Evolutionary conservation across 1,140 invertebrate genomes (phyloP).

Genomic region (Lepidurus couesii): DNA sequence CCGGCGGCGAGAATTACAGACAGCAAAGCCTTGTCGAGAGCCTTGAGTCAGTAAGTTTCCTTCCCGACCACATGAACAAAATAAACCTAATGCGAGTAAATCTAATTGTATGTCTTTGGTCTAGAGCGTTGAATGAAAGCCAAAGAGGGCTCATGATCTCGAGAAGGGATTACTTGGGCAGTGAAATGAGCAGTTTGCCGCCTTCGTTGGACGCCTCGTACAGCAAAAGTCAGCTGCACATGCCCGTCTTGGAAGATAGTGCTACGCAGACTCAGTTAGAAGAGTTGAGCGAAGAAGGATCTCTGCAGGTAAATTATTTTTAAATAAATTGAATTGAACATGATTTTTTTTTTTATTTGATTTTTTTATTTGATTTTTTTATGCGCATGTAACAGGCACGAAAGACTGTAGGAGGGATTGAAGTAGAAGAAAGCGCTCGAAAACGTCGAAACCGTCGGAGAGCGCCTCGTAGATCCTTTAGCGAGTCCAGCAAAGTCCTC

Average conservation of each 20-base stretch:
- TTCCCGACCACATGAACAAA: neutral
- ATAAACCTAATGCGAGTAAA: neutral
- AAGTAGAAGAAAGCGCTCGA: neutral
- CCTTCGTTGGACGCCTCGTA: neutral
- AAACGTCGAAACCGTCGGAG: slow-evolving; percentile 19
- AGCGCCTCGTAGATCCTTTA: slow-evolving; percentile 17
- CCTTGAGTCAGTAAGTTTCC: slow-evolving; percentile 31
- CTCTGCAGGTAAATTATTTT: neutral
- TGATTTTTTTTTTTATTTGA: neutral
- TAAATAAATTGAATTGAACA: neutral
- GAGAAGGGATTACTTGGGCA: slow-evolving; percentile 7
- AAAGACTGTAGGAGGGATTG: slow-evolving; percentile 4
- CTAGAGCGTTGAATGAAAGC: slow-evolving; percentile 30
- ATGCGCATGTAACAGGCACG: slow-evolving; percentile 14
- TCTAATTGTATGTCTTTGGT: neutral
- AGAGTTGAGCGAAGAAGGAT: slow-evolving; percentile 29
- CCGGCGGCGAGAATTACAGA: slow-evolving; percentile 61
- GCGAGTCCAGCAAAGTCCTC: slow-evolving; percentile 21
- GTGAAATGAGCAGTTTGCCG: slow-evolving; percentile 25
- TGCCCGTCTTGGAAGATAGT: slow-evolving; percentile 29
- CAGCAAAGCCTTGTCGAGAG: slow-evolving; percentile 35
- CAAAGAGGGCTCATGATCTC: slow-evolving; percentile 25
- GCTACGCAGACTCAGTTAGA: slow-evolving; percentile 32
- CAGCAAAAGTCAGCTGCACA: slow-evolving; percentile 4
- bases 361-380: slow-evolving; percentile 2